Evolutionary conservation across 2,113 vertebrate species (phyloP), one percentile per base, ranked within the genome.

Genomic region (Gadus chalcogrammus): DNA sequence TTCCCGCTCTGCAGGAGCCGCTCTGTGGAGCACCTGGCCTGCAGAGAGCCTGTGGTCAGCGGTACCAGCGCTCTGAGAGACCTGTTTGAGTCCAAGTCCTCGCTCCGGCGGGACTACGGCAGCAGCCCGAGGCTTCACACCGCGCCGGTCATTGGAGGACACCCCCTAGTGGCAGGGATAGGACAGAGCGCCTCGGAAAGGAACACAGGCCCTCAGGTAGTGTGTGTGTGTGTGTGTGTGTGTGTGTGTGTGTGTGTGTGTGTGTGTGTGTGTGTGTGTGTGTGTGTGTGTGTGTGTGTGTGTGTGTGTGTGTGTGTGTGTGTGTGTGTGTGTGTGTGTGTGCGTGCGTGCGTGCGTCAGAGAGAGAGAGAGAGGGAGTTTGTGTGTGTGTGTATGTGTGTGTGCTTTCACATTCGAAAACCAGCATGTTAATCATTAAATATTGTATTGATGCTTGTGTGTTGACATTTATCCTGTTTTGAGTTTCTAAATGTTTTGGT

Each of bases 61-160:
- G 71, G 88, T 16, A 69, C 88, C 72, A 85, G 53, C 56, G 82
- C 89, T 18, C 76, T 90, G 65, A 80, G 87, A 15, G 88, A 77
- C 9, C 73, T 92, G 79, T 92, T 91, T 64, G 92, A 92, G 84
- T 87, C 87, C 68, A 91, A 90, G 69, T 70, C 74, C 38, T 28
- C 31, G 1, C 73, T 76, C 66, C 73, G 81, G 69, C 65, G 79
- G 20, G 22, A 67, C 60, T 68, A 58, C 56, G 52, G 38, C 78
- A 88, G 82, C 80, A 82, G 72, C 70, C 65, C 78, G 8, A 31
- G 12, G 3, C 82, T 81, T 2, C 70, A 70, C 62, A 17, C 18
- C 3, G 5, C 1, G 0, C 27, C 80, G 27, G 60, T 64, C 38
- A 6, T 20, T 35, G 52, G 42, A 56, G 65, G n/a, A 87, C 72